Evolutionary conservation across 2,113 vertebrate genomes (phyloP).

Genomic region (Entelurus aequoreus): DNA sequence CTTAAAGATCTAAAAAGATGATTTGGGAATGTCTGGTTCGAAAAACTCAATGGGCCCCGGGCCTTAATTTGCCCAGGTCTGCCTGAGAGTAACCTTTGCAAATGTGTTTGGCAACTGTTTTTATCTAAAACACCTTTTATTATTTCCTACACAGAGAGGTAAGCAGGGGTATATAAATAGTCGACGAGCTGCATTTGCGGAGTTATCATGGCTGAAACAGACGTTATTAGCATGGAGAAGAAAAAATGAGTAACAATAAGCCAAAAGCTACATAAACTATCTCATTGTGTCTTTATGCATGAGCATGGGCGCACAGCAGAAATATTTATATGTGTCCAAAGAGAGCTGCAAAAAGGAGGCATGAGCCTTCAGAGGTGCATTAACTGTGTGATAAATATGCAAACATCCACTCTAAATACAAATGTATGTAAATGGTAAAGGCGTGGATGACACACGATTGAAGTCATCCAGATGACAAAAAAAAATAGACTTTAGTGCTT

Average conservation of each 20-base stretch:
- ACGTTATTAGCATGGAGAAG: background rate
- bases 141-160: background rate
- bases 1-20: no score
- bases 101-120: no score
- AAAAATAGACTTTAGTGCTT: background rate
- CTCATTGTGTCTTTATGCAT: background rate
- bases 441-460: constrained; percentile 11
- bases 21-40: no score
- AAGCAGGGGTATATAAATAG: background rate
- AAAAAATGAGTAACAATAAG: background rate
- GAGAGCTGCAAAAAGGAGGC: background rate
- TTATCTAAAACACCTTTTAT: no score
- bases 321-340: background rate
- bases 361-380: background rate
- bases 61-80: no score
- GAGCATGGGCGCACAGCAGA: background rate
- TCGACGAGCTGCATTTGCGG: background rate
- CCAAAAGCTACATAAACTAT: background rate
- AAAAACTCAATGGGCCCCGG: no score
- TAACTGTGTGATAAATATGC: constrained; percentile 1
- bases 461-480: background rate
- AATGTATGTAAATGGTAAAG: constrained; percentile 63
- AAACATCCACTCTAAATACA: constrained; percentile 44
- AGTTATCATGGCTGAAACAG: background rate
- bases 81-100: no score